Evolutionary conservation across 1,140 invertebrate species (phyloP).

Genomic region (Leptonema lineaticorne): DNA sequence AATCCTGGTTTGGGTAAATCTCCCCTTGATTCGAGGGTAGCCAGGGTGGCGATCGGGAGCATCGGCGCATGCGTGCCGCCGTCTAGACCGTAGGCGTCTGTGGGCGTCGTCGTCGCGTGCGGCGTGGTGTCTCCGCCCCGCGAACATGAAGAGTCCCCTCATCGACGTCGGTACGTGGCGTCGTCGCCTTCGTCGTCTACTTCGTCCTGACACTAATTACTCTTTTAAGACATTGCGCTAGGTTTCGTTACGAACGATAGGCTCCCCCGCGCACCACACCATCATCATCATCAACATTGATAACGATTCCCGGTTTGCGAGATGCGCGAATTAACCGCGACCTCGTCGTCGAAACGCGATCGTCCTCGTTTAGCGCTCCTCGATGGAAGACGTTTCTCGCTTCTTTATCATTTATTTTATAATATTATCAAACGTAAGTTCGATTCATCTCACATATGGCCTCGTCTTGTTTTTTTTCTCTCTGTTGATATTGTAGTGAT

Average conservation of each 20-base stretch:
- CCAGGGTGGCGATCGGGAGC: no score
- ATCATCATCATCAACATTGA: neutral
- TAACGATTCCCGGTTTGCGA: neutral
- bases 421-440: no score
- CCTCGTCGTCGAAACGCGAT: neutral
- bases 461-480: no score
- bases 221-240: no score
- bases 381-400: no score
- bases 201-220: no score
- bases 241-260: neutral
- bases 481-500: no score
- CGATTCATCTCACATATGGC: no score
- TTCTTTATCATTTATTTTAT: no score
- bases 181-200: no score
- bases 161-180: slow-evolving; percentile 6
- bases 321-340: neutral
- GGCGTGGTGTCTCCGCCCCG: neutral
- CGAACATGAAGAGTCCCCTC: slow-evolving; percentile 10
- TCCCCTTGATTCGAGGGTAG: neutral
- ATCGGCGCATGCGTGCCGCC: neutral
- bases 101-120: neutral
- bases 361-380: no score
- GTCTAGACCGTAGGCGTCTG: neutral
- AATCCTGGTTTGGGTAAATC: no score
- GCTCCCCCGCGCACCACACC: neutral